A percentile compares a stretch with the other conserved stretches of the same genome.
phyloP scores from a whole-genome alignment of 2,888 invertebrate genomes.

The Omphaloscelis lunosa region DNA sequence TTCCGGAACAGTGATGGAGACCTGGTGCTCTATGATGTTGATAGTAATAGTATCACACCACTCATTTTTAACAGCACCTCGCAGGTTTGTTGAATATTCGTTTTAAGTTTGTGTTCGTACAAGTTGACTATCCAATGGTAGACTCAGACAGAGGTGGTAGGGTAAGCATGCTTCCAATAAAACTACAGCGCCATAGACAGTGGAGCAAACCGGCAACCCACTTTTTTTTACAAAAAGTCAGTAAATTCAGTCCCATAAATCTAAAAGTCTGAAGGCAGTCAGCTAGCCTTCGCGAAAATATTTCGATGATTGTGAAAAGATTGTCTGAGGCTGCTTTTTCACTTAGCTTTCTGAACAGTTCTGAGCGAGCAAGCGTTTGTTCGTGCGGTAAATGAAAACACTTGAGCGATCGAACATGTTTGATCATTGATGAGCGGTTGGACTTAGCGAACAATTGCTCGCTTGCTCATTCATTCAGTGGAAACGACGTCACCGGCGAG shows the following conservation, averaged over 20 bases:
- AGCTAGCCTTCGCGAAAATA: background rate
- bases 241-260: background rate
- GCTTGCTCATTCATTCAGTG: too few species aligned
- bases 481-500: too few species aligned
- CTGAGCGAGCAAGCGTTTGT: too few species aligned
- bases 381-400: too few species aligned
- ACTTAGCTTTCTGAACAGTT: too few species aligned
- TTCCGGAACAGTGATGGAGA: conserved; percentile 91
- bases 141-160: background rate
- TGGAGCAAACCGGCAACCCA: background rate
- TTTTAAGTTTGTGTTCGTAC: background rate
- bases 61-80: conserved; percentile 85
- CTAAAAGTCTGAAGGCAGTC: background rate
- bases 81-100: conserved; percentile 75
- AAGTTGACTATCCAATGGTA: background rate
- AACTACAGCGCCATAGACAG: background rate
- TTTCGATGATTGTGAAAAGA: background rate
- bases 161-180: background rate
- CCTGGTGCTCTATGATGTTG: conserved; percentile 89
- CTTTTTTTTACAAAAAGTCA: background rate
- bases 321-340: too few species aligned
- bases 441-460: too few species aligned
- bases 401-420: too few species aligned
- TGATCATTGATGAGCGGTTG: too few species aligned
- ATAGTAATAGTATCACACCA: conserved; percentile 76